Base-by-base conservation (phyloP, 1,140 invertebrate genomes). In the Teleopsis dalmanni region DNA sequence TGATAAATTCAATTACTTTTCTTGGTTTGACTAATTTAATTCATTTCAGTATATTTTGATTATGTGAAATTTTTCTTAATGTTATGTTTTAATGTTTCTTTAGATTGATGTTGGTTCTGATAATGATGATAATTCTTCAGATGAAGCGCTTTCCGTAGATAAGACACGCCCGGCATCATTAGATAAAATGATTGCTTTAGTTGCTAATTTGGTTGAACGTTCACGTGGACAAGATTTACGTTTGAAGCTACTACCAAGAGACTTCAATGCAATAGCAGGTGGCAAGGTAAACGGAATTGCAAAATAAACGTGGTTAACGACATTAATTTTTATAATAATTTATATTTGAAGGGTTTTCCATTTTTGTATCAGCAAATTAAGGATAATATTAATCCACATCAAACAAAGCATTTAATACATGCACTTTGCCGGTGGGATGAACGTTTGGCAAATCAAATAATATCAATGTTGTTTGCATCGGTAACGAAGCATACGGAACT, bases 181-280 rank as follows among this genome's bases (percentile, higher is more conserved):
- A n/a, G 92, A 95, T 67, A 95, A 95, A 73, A 95, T 95, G 92
- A 91, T 96, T 38, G 86, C 88, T 7, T 71, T 95, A 5, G 85
- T 94, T 23, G 88, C 89, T 4, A 80, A 84, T 2, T 75, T 95
- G 23, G 88, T 95, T 19, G 92, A 95, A 65, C 84, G 88, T 47
- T 92, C 90, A 22, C 73, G 91, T 14, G 85, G 85, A 49, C 75
- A 84, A 7, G 81, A 84, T 71, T 84, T 75, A 51, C 78, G 81
- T 48, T 73, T 95, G 6, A 79, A 84, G n/a, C 70, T 95, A 5
- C 84, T 82, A 3, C 76, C 83, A 3, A 81, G 81, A 48, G 91
- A 95, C 70, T 83, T 88, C 22, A 84, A 80, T 56, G 84, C 88
- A 4, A 79, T 95, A 21, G 82, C 90, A 26, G 87, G 88, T 40